Conservation (phyloP, 2,797 vertebrate species). For the Paedocypris micromegethes region DNA sequence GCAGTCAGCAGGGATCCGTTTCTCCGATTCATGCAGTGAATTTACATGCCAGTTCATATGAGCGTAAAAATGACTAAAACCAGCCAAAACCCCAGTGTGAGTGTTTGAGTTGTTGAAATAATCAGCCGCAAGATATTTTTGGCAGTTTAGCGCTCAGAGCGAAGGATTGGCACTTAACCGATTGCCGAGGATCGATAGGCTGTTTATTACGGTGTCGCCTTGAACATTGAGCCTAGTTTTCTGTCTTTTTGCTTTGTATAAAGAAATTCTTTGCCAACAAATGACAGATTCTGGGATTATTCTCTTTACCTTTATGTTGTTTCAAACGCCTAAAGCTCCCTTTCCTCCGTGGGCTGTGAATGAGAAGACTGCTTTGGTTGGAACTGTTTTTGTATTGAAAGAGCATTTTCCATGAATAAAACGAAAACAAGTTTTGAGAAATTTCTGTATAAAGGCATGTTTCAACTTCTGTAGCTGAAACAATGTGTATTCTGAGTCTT, state of each 20-base stretch:
- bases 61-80: slow-evolving; percentile 60
- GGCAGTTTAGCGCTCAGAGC: slow-evolving; percentile 26
- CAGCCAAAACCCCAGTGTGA: slow-evolving; percentile 54
- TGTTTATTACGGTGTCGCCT: slow-evolving; percentile 54
- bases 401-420: too few species aligned
- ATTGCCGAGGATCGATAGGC: slow-evolving; percentile 56
- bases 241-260: slow-evolving; percentile 8
- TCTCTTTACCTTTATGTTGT: background rate
- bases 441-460: too few species aligned
- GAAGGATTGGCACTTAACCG: slow-evolving; percentile 53
- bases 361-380: slow-evolving; percentile 23
- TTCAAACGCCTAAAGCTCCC: background rate
- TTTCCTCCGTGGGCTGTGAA: slow-evolving; percentile 9
- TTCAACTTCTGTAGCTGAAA: background rate
- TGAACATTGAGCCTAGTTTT: slow-evolving; percentile 8
- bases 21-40: slow-evolving; percentile 52
- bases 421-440: too few species aligned
- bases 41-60: slow-evolving; percentile 58
- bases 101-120: slow-evolving; percentile 55
- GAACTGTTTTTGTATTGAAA: background rate
- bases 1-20: slow-evolving; percentile 58
- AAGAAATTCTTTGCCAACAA: background rate
- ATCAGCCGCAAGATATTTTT: slow-evolving; percentile 54
- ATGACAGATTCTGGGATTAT: background rate
- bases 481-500: background rate